Evolutionary conservation across 1,140 invertebrate genomes (phyloP), one percentile per base, ranked within the genome.

Genomic region (Gryon sp.): DNA sequence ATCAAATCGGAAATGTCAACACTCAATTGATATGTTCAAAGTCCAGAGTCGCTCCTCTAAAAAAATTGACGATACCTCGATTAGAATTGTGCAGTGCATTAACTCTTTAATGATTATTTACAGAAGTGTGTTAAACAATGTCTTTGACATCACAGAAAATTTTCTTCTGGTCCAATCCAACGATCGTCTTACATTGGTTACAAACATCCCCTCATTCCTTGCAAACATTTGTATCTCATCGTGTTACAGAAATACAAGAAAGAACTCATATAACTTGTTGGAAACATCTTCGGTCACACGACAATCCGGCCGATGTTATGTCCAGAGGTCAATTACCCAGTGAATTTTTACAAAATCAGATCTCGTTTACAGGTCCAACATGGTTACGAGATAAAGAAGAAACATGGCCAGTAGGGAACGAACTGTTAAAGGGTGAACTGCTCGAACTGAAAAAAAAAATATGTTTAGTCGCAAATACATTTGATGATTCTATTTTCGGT

Each of bases 161-260:
- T 24, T 36, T 22, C 1, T 30, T 60, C 0, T 46, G 55, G 41
- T 30, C 24, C n/a, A 41, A 60, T 11, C 48, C 57, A 7, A 50
- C 43, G 0, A 63, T 50, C n/a, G n/a, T 24, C 1, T 18, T 50
- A 19, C 15, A 19, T 16, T 30, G 38, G 11, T 30, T 57, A 4
- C 16, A 9, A 43, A 41, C 26, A 8, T 26, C 16, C 6, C 11
- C 22, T 3, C 26, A 19, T n/a, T 11, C 14, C 5, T 0, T 55
- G 0, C 20, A 36, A 24, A 14, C 16, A n/a, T 52, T 19, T 15
- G 30, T n/a, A 11, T 19, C 48, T 9, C 18, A 52, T 9, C 32
- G 48, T 1, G 48, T 38, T 2, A 7, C 14, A 4, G 34, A 40
- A 9, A 40, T 40, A 0, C 12, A 24, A 28, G 4, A 40, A 18